These are phyloP conservation scores for Siderastrea radians DNA, from an alignment of 92 coral and sea anemone genomes.

Conservation along the genomic window DNA sequence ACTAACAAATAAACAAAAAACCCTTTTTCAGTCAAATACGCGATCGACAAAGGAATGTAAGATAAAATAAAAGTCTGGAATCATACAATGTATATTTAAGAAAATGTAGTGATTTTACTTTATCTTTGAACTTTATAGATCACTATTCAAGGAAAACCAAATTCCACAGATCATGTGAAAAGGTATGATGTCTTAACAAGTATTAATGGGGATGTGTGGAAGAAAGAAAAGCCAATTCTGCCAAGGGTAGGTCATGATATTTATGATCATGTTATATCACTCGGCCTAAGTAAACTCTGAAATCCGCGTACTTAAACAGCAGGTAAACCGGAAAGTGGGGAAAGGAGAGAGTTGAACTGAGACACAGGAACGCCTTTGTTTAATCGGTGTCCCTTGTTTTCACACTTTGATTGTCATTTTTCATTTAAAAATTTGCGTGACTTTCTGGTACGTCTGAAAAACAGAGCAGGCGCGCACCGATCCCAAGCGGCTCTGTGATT, in stretches of 20 bases:
- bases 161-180: constrained; percentile 1
- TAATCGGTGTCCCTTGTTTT: no score
- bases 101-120: not conserved
- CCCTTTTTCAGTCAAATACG: no score
- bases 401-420: no score
- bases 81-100: no score
- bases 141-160: constrained; percentile 21
- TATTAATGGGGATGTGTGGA: constrained; percentile 9
- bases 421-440: no score
- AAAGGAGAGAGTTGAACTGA: no score
- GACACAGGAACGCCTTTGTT: not conserved
- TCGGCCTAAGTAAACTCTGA: not conserved
- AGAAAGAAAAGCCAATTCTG: not conserved
- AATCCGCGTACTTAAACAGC: no score
- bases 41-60: no score
- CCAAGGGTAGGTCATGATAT: not conserved
- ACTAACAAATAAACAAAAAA: no score
- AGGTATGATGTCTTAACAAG: constrained; percentile 18
- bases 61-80: not conserved
- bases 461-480: no score
- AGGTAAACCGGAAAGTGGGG: not conserved
- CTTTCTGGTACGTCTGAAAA: no score
- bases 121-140: not conserved
- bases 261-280: not conserved
- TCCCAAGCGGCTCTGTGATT: no score